Evolutionary conservation across 2,113 vertebrate species (phyloP), one percentile per base, ranked within the genome.

Genomic region (Myrmecophaga tridactyla): DNA sequence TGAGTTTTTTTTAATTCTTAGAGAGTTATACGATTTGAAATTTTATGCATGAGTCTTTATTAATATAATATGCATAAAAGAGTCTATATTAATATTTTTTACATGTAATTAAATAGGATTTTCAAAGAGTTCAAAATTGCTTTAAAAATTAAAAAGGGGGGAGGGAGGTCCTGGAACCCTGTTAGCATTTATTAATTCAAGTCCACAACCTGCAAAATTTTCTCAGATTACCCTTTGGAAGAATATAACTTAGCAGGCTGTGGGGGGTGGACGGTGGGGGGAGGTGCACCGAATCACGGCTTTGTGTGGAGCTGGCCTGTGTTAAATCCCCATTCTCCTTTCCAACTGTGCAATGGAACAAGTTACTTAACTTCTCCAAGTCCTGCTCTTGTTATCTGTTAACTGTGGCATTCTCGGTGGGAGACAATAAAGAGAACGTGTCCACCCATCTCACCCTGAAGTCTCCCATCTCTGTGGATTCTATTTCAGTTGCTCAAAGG

Each of bases 401-500:
- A 46, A 8, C 1, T 1, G 4, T 0, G 5, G 48, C 9, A 1
- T 60, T 56, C 34, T 7, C 1, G 15, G 58, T 2, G 14, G 51
- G 15, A 8, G 6, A 6, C 0, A 0, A 11, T 1, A 13, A 23
- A 29, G 51, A 4, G n/a, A 15, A 3, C 4, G 0, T 0, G 0
- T 4, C 39, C 31, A 2, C 34, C 8, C 0, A 1, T 23, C 58
- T 91, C 72, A 73, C 43, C 10, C 75, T 41, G 48, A 2, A 43
- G 81, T 12, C 63, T 27, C 43, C 39, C 0, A 0, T 84, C 85
- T 95, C 97, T 92, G 97, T 67, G 95, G 91, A 1, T 58, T 98
- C 96, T 96, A 63, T 65, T 98, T 94, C 95, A 98, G 98, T 43
- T 98, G 95, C 43, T 97, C 51, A 34, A 97, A 84, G 39, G 82